These are phyloP conservation scores for Tinamus guttatus DNA, from an alignment of 2,113 vertebrate species.

Conservation along the genomic window DNA sequence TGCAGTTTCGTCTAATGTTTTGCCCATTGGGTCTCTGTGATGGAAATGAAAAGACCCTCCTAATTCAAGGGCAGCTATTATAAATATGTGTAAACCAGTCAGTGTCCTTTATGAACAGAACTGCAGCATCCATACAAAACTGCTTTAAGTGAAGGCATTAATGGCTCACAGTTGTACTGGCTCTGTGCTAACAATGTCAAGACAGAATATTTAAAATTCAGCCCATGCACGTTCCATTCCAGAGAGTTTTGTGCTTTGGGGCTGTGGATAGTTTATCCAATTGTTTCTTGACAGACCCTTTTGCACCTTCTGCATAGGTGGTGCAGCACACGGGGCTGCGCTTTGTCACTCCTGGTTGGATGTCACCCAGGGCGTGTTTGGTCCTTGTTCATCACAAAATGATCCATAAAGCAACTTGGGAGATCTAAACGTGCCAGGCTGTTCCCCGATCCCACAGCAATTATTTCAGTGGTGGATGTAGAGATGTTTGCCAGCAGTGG, in stretches of 20 bases:
- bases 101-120: background rate
- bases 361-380: conserved; percentile 47
- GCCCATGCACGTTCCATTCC: background rate
- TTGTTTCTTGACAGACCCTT: conserved; percentile 61
- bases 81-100: background rate
- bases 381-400: conserved; percentile 57
- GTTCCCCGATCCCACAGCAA: conserved; percentile 47
- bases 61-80: background rate
- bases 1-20: background rate
- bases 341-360: conserved; percentile 56
- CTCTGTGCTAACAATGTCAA: background rate
- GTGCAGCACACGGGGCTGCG: conserved; percentile 3
- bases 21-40: background rate
- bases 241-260: conserved; percentile 24
- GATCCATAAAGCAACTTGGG: conserved; percentile 59
- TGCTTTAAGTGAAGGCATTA: background rate
- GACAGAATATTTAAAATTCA: conserved; percentile 22
- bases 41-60: background rate
- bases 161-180: background rate
- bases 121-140: background rate
- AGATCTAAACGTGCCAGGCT: conserved; percentile 53
- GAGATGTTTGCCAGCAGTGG: conserved; percentile 38
- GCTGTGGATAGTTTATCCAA: conserved; percentile 61
- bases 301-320: conserved; percentile 53
- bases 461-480: conserved; percentile 30